A percentile compares a stretch with the other conserved stretches of the same genome.
Evolutionary conservation across 2,888 invertebrate species (phyloP).

Genomic region (Nemotelus pantherinus): DNA sequence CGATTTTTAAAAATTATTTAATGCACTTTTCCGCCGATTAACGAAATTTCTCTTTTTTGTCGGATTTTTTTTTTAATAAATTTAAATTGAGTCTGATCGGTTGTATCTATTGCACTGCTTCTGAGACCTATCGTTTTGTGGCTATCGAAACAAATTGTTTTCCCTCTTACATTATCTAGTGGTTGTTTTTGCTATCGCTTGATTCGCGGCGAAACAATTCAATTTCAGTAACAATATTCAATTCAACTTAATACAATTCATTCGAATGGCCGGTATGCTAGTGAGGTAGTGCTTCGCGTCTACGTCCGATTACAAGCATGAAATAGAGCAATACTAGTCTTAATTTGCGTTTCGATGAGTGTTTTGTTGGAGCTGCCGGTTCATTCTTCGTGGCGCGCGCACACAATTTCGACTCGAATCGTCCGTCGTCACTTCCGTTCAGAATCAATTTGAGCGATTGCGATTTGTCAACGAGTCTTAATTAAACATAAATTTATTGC

Average conservation of each 20-base stretch:
- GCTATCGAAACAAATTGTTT: not conserved
- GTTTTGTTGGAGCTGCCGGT: not conserved
- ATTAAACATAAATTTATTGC: conserved; percentile 36
- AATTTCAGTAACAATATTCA: not conserved
- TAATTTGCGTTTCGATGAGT: conserved; percentile 24
- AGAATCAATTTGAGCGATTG: conserved; percentile 30
- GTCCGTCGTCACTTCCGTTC: conserved; percentile 32
- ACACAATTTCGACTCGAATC: not conserved
- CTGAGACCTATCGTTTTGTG: not conserved
- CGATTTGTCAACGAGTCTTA: conserved; percentile 35
- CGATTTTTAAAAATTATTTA: not conserved
- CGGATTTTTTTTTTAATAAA: not conserved
- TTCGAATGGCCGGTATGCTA: not conserved
- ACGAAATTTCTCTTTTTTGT: not conserved
- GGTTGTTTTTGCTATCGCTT: not conserved
- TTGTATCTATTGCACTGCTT: conserved; percentile 9
- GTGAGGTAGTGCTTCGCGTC: not conserved
- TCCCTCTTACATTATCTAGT: conserved; percentile 22
- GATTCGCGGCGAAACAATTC: not conserved
- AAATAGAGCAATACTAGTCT: conserved; percentile 22
- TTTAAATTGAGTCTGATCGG: not conserved
- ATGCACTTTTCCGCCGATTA: not conserved
- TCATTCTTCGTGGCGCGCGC: not conserved
- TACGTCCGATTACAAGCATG: not conserved
- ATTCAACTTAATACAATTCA: not conserved